phyloP scores from a whole-genome alignment of 1,140 invertebrate genomes.

The Heliconius hewitsoni region DNA sequence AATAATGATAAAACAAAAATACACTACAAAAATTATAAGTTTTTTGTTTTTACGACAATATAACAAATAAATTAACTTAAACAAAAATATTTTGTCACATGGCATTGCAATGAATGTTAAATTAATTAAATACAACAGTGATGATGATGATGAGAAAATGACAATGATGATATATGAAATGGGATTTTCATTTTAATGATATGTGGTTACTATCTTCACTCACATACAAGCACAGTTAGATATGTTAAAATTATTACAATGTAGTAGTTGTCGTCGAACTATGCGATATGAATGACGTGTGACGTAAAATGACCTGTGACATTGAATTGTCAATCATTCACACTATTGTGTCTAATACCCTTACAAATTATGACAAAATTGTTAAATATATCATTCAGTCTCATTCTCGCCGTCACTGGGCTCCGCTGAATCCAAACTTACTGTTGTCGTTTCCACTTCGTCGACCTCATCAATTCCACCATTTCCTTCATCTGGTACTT shows the following conservation, averaged over 20 bases:
- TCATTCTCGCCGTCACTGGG: conserved; percentile 62
- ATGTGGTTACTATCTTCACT: too few relatives aligned
- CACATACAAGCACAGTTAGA: too few relatives aligned
- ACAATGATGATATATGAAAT: background rate
- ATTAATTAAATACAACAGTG: too few relatives aligned
- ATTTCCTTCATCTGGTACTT: conserved; percentile 30
- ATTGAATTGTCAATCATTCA: too few relatives aligned
- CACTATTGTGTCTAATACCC: background rate
- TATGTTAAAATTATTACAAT: background rate
- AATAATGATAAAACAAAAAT: too few relatives aligned
- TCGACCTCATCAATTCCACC: conserved; percentile 23
- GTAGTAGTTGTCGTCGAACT: background rate
- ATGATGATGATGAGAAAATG: background rate
- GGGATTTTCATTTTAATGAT: too few relatives aligned
- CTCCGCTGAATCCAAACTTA: conserved; percentile 38
- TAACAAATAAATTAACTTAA: too few relatives aligned
- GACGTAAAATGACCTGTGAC: too few relatives aligned
- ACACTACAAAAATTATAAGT: too few relatives aligned
- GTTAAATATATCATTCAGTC: conserved; percentile 53
- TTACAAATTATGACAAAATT: background rate
- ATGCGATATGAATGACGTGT: background rate
- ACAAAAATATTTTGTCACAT: too few relatives aligned
- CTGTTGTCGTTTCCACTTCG: conserved; percentile 16
- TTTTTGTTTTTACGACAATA: too few relatives aligned
- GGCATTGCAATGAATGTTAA: too few relatives aligned